Evolutionary conservation across 2,113 vertebrate species (phyloP).

Genomic region (Stegastes partitus): DNA sequence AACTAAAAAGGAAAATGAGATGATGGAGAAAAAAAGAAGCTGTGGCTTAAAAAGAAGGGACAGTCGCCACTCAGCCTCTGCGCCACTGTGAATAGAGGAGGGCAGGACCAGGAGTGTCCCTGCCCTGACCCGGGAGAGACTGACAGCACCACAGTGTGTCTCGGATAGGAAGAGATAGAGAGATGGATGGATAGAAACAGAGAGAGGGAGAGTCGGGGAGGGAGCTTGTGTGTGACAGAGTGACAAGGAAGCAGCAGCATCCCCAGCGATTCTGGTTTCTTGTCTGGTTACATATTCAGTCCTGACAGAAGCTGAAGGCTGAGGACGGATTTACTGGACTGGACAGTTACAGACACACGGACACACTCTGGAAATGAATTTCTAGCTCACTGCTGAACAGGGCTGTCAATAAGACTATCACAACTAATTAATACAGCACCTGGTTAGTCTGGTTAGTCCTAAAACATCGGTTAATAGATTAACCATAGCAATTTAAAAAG

Average conservation of each 20-base stretch:
- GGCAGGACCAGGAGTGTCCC: slow-evolving; percentile 50
- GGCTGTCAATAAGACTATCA: background rate
- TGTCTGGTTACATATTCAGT: slow-evolving; percentile 72
- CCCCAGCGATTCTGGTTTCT: slow-evolving; percentile 66
- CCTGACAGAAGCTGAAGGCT: slow-evolving; percentile 63
- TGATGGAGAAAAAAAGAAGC: slow-evolving; percentile 24
- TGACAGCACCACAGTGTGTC: slow-evolving; percentile 58
- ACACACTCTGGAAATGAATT: background rate
- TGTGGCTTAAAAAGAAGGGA: slow-evolving; percentile 35
- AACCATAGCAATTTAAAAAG: too few relatives aligned
- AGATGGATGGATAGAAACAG: background rate
- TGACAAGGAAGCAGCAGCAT: slow-evolving; percentile 67
- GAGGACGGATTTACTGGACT: slow-evolving; percentile 59
- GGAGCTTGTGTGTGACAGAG: slow-evolving; percentile 56
- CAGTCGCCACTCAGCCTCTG: slow-evolving; percentile 53
- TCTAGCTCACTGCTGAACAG: background rate
- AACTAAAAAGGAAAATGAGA: slow-evolving; percentile 3
- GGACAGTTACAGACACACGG: slow-evolving; percentile 34
- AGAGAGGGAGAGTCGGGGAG: background rate
- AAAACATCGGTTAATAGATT: too few relatives aligned
- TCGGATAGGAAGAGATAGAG: background rate
- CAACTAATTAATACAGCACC: too few relatives aligned
- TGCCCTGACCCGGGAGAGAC: slow-evolving; percentile 62
- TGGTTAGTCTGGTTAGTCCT: too few relatives aligned
- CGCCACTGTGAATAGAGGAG: slow-evolving; percentile 40